These are phyloP conservation scores for Spea multiplicata DNA, from an alignment of 2,113 vertebrate genomes.

Conservation along the genomic window DNA sequence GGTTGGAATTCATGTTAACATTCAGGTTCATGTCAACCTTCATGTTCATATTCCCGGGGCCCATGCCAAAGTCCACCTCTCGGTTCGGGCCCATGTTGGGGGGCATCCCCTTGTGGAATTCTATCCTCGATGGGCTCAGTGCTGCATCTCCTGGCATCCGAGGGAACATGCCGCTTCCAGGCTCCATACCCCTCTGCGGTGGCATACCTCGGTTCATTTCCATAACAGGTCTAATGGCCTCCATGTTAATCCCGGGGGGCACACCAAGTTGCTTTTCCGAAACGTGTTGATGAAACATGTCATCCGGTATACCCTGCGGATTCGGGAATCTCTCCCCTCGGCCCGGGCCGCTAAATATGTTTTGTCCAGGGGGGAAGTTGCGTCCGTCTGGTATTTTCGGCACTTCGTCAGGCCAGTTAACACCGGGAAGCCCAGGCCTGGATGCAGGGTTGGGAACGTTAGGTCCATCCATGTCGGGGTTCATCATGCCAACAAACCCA, in stretches of 20 bases:
- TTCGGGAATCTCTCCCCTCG: constrained; percentile 93
- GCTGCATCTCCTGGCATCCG: constrained; percentile 90
- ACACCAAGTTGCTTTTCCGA: constrained; percentile 87
- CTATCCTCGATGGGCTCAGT: constrained; percentile 90
- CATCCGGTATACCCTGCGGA: constrained; percentile 88
- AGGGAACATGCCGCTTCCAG: constrained; percentile 85
- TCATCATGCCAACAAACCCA: constrained; percentile 93
- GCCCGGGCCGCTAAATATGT: constrained; percentile 87
- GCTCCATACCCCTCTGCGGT: constrained; percentile 89
- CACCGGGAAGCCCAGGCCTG: constrained; percentile 80
- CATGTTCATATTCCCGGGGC: constrained; percentile 77
- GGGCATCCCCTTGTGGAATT: constrained; percentile 79
- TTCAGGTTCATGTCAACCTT: constrained; percentile 75
- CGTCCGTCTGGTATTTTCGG: constrained; percentile 90
- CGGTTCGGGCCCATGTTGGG: constrained; percentile 72
- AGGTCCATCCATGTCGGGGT: constrained; percentile 88
- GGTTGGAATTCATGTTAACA: constrained; percentile 78
- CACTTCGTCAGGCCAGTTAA: constrained; percentile 96
- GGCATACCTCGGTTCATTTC: constrained; percentile 92
- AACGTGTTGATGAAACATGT: constrained; percentile 93
- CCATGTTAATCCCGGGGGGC: constrained; percentile 86
- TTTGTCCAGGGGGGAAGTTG: constrained; percentile 87
- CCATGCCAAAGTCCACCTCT: constrained; percentile 89
- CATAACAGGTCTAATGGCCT: constrained; percentile 69
- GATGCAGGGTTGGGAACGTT: constrained; percentile 73